Percentiles rank a stretch among this genome's conserved stretches.
phyloP scores from a whole-genome alignment of 2,888 invertebrate species.

The Cynaeus angustus region DNA sequence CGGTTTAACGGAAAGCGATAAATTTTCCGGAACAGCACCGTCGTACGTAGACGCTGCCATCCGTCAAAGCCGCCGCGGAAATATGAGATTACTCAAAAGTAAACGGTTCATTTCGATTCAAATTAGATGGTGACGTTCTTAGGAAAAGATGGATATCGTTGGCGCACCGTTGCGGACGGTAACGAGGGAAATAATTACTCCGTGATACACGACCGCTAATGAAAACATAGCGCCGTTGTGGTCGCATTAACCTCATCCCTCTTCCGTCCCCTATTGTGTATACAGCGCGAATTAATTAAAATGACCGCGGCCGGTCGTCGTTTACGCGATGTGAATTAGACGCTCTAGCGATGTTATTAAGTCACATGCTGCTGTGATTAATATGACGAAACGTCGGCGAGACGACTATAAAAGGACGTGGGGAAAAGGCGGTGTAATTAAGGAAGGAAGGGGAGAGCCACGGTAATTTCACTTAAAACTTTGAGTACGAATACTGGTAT shows the following conservation, averaged over 20 bases:
- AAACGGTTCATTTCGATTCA: slow-evolving; percentile 6
- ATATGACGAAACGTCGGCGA: slow-evolving; percentile 41
- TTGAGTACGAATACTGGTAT: too few relatives aligned
- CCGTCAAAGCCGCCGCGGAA: slow-evolving; percentile 1
- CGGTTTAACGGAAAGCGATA: slow-evolving; percentile 43
- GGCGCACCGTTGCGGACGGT: slow-evolving; percentile 4
- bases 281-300: slow-evolving; percentile 46
- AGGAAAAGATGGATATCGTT: background rate
- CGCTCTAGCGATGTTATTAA: slow-evolving; percentile 38
- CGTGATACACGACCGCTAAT: slow-evolving; percentile 43
- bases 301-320: slow-evolving; percentile 41
- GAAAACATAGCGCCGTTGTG: slow-evolving; percentile 41
- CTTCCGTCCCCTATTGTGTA: slow-evolving; percentile 19
- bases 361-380: slow-evolving; percentile 40
- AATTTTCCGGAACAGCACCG: slow-evolving; percentile 22
- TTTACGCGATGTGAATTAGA: slow-evolving; percentile 21
- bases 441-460: too few relatives aligned
- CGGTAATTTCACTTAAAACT: too few relatives aligned
- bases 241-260: slow-evolving; percentile 22
- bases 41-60: background rate
- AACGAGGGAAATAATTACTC: slow-evolving; percentile 44
- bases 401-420: background rate
- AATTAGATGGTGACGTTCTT: too few relatives aligned
- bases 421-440: too few relatives aligned
- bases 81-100: background rate